A percentile compares a stretch with the other conserved stretches of the same genome.
These are phyloP conservation scores for Acanthosepion lycidas DNA, from an alignment of 2,888 invertebrate species.

Conservation along the genomic window DNA sequence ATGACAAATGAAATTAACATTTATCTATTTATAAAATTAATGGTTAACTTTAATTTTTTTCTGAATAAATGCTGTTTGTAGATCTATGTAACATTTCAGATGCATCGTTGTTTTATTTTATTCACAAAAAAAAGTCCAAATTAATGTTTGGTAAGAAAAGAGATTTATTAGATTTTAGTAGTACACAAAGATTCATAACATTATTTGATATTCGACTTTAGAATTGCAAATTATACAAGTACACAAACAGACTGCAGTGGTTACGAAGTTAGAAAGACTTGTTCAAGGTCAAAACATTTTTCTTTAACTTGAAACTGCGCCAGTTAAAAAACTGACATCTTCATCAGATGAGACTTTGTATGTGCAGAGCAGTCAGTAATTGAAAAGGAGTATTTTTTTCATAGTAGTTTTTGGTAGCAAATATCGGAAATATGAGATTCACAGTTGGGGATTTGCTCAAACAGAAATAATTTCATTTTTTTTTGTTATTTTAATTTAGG, in stretches of 20 bases:
- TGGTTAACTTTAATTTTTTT: constrained; percentile 14
- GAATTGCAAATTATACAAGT: not conserved
- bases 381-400: not conserved
- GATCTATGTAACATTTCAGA: not conserved
- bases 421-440: not conserved
- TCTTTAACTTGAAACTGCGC: not conserved
- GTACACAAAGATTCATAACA: not conserved
- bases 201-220: not conserved
- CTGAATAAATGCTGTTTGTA: not conserved
- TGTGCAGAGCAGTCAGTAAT: not conserved
- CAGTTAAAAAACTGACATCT: not conserved
- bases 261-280: not conserved
- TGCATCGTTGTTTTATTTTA: constrained; percentile 18
- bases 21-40: not conserved
- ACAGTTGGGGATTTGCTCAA: constrained; percentile 8
- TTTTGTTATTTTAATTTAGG: not conserved
- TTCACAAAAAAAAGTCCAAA: constrained; percentile 3
- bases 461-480: not conserved
- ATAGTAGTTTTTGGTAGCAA: constrained; percentile 33
- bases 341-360: not conserved
- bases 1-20: not conserved
- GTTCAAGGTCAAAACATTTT: not conserved
- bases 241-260: not conserved
- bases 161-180: constrained; percentile 33
- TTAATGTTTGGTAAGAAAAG: not conserved